Evolutionary conservation across 2,888 invertebrate species (phyloP).

Genomic region (Eucriotettix oculatus): DNA sequence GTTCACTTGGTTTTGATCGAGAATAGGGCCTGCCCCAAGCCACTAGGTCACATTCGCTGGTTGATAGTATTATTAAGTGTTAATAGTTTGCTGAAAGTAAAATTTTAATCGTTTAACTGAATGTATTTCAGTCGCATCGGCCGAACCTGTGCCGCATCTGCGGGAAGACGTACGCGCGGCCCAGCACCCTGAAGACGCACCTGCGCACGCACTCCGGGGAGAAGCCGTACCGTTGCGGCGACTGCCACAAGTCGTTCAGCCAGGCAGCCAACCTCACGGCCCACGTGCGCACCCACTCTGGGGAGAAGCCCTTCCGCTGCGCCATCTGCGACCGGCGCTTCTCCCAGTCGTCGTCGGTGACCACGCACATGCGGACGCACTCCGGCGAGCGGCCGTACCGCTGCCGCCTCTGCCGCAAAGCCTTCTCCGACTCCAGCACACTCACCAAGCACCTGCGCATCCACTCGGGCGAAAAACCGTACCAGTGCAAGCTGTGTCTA

Average conservation of each 20-base stretch:
- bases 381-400: constrained; percentile 95
- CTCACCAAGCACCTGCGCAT: constrained; percentile 92
- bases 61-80: too few species aligned
- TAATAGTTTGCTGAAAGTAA: too few species aligned
- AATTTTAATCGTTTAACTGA: too few species aligned
- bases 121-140: constrained; percentile 24
- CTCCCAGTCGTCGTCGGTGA: constrained; percentile 80
- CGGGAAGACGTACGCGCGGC: constrained; percentile 91
- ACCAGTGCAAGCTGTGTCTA: constrained; percentile 91
- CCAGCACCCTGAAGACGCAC: constrained; percentile 94
- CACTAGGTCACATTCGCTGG: too few species aligned
- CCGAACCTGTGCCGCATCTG: constrained; percentile 88
- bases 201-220: constrained; percentile 92
- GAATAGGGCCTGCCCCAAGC: too few species aligned
- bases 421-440: constrained; percentile 97
- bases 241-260: constrained; percentile 92
- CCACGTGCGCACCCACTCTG: constrained; percentile 88
- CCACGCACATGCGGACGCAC: constrained; percentile 99
- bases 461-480: constrained; percentile 85
- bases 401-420: constrained; percentile 92
- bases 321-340: constrained; percentile 93
- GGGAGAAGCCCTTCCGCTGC: constrained; percentile 94
- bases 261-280: constrained; percentile 98
- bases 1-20: too few species aligned
- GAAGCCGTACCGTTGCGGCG: constrained; percentile 77